Base-by-base conservation (phyloP, 92 coral and sea anemone species). In the Palythoa caribaeorum region DNA sequence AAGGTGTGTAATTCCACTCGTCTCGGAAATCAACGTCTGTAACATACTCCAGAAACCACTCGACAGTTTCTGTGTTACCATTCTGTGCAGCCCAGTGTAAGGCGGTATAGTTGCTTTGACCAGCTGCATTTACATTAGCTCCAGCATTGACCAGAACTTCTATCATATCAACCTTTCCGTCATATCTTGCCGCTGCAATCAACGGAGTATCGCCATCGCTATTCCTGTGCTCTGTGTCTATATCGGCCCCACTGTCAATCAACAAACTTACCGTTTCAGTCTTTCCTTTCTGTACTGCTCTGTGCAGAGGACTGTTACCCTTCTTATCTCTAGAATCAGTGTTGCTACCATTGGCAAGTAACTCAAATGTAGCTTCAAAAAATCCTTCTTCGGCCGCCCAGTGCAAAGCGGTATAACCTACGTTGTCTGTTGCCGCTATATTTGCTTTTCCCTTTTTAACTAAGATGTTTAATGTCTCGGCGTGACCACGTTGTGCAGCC, bases 141-240 rank as follows among this genome's bases (percentile, higher is more conserved):
- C 52, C 71, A 5, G 70, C 83, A 11, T 15, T 9, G 21, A 78
- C 54, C 50, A 78, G 36, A 17, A 78, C 14, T 9, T 78, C 83
- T 19, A 78, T 53, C 71, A 78, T 78, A 4, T 78, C 83, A 6
- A 50, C 19, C 13, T 55, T 54, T 28, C 28, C 28, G 8, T 68
- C 71, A 7, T 38, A 12, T 14, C 62, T 19, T 11, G 62, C 57
- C 13, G 84, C 84, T 3, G 37, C 60, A 9, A 59, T 9, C 37
- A 79, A 15, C 47, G 84, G 84, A 37, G 84, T 79, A 21, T 79
- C 55, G n/a, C 73, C 84, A 20, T 37, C 17, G 0, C n/a, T 68
- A 6, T 37, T 47, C 16, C 72, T 79, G 38, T 55, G 38, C 20
- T 44, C 84, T 38, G 35, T 11, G 17, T 79, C 71, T 38, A 5